Percentiles rank a stretch among this genome's conserved stretches.
Conservation (phyloP, 2,888 invertebrate species). For the Trilocha varians region DNA sequence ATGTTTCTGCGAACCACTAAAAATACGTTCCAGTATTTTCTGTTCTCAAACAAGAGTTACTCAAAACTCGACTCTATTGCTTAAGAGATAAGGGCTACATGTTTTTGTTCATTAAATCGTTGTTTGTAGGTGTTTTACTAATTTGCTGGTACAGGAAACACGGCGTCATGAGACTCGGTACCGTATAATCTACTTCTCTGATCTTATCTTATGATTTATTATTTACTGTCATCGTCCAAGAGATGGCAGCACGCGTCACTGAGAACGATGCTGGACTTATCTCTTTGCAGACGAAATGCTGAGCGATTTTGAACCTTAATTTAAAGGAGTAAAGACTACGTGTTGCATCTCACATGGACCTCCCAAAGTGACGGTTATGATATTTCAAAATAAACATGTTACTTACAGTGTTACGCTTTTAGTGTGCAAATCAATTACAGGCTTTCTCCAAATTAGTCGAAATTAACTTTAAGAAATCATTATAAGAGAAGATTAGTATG, state of each 20-base stretch:
- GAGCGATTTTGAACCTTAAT: slow-evolving; percentile 28
- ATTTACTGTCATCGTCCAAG: slow-evolving; percentile 63
- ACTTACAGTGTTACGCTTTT: neutral
- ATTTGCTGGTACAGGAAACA: slow-evolving; percentile 69
- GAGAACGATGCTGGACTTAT: slow-evolving; percentile 46
- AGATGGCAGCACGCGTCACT: slow-evolving; percentile 70
- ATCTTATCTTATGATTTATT: slow-evolving; percentile 72
- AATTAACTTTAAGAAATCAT: slow-evolving; percentile 1
- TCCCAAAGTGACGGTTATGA: slow-evolving; percentile 27
- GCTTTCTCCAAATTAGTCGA: no score
- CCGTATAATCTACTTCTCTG: slow-evolving; percentile 70
- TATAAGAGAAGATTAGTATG: no score
- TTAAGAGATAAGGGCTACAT: slow-evolving; percentile 19
- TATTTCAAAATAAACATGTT: slow-evolving; percentile 14
- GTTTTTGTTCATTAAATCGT: slow-evolving; percentile 24
- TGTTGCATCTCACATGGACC: slow-evolving; percentile 25
- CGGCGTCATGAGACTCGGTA: slow-evolving; percentile 62
- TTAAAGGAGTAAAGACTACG: slow-evolving; percentile 12
- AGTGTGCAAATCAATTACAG: slow-evolving; percentile 1
- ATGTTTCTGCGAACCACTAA: slow-evolving; percentile 62
- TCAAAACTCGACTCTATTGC: slow-evolving; percentile 29
- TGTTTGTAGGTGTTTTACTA: slow-evolving; percentile 57
- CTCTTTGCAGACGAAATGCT: slow-evolving; percentile 23
- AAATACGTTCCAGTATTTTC: slow-evolving; percentile 45
- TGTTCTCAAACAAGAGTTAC: slow-evolving; percentile 1